These are phyloP conservation scores for Miniopterus natalensis DNA, from an alignment of 2,113 vertebrate species.

Conservation along the genomic window DNA sequence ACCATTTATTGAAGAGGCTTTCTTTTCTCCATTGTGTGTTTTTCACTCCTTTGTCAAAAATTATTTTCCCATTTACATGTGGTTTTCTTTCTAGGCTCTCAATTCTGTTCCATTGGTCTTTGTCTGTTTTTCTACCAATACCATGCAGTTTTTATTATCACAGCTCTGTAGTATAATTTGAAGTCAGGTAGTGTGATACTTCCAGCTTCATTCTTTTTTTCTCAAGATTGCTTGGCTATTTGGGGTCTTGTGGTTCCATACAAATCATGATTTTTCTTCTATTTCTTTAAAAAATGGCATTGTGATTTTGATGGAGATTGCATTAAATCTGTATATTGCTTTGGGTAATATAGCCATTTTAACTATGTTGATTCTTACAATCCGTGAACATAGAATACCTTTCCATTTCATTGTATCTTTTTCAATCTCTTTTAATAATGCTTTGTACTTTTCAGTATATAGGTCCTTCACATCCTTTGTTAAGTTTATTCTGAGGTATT, in stretches of 20 bases:
- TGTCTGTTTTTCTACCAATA: not conserved
- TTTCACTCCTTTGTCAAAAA: not conserved
- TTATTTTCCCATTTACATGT: not conserved
- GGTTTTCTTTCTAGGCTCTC: not conserved
- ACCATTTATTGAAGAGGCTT: not conserved
- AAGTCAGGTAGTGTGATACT: not conserved
- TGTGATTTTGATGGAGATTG: not conserved
- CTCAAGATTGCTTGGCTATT: not conserved
- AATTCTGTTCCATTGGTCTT: not conserved
- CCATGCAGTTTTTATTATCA: not conserved
- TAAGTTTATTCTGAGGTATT: not conserved
- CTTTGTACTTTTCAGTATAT: not conserved
- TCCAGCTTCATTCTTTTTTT: not conserved
- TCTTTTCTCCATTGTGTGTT: not conserved
- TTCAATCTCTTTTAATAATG: not conserved
- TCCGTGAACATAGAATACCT: not conserved
- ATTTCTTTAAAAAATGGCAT: not conserved
- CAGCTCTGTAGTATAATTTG: not conserved
- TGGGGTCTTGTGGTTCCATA: not conserved
- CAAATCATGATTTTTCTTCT: not conserved
- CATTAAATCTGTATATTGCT: not conserved
- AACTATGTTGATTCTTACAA: not conserved
- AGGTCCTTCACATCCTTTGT: not conserved
- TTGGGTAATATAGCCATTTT: not conserved
- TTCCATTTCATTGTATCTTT: not conserved